phyloP scores from a whole-genome alignment of 23 tunicate species.

The Trididemnum clinides region DNA sequence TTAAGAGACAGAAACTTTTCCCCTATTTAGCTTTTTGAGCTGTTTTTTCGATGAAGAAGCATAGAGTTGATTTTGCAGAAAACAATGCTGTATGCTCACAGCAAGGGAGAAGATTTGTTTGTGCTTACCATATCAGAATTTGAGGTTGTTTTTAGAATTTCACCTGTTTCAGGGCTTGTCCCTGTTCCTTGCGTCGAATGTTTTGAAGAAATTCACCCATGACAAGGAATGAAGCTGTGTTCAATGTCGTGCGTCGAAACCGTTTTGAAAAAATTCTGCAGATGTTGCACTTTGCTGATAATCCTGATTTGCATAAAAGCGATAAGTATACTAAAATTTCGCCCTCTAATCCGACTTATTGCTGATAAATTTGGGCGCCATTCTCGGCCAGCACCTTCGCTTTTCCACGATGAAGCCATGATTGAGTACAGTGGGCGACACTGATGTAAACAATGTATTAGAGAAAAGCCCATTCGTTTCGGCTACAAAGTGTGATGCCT shows the following conservation, averaged over 20 bases:
- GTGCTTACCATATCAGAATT: neutral
- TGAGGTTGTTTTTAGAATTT: conserved; percentile 7
- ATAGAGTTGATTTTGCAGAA: neutral
- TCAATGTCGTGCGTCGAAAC: conserved; percentile 13
- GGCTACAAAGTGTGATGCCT: conserved; percentile 18
- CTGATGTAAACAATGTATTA: conserved; percentile 15
- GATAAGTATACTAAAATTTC: no score
- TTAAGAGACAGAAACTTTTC: neutral
- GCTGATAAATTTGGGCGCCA: conserved; percentile 11
- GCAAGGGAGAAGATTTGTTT: neutral
- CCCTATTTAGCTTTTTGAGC: neutral
- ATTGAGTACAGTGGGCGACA: conserved; percentile 6
- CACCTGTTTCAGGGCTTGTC: conserved; percentile 20
- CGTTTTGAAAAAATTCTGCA: conserved; percentile 19
- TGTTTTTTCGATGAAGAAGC: conserved; percentile 11
- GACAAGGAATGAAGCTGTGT: conserved; percentile 13
- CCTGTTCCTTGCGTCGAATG: conserved; percentile 17
- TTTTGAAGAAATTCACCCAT: conserved; percentile 8
- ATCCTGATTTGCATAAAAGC: conserved; percentile 1
- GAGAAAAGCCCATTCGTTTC: conserved; percentile 1
- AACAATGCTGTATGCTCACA: conserved; percentile 1
- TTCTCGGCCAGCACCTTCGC: neutral
- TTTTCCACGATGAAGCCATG: conserved; percentile 19
- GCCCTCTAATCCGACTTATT: conserved; percentile 8
- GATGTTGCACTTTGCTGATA: conserved; percentile 21